Conservation (phyloP, 2,113 vertebrate species). For the Dasyprocta punctata region DNA sequence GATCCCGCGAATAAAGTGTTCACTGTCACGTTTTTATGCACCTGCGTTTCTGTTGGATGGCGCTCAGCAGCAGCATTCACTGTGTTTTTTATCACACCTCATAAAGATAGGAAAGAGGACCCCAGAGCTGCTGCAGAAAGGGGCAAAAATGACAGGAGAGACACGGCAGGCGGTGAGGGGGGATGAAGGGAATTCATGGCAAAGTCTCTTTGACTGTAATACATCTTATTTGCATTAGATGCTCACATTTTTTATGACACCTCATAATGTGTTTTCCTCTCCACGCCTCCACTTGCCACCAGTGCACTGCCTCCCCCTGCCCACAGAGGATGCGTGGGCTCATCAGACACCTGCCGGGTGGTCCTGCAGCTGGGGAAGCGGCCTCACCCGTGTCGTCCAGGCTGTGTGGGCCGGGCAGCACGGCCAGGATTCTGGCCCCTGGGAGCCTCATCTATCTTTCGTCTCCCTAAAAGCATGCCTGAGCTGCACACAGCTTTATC, state of each 20-base stretch:
- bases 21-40: not conserved
- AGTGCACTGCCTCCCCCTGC: conserved; percentile 38
- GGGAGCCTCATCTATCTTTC: not conserved
- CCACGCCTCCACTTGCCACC: conserved; percentile 60
- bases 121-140: not conserved
- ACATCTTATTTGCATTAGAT: not conserved
- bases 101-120: not conserved
- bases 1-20: not conserved
- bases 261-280: not conserved
- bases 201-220: not conserved
- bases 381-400: conserved; percentile 42
- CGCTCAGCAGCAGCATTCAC: not conserved
- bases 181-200: not conserved
- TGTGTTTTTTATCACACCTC: not conserved
- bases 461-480: not conserved
- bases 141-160: not conserved
- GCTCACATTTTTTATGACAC: not conserved
- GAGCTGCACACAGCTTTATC: not conserved
- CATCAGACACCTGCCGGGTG: conserved; percentile 47
- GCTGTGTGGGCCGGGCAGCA: not conserved
- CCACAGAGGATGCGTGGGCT: conserved; percentile 19
- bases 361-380: not conserved
- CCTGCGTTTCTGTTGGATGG: not conserved
- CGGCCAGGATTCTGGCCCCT: not conserved
- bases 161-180: too few species aligned